phyloP scores from a whole-genome alignment of 1,140 invertebrate species.

The Phortica variegata region DNA sequence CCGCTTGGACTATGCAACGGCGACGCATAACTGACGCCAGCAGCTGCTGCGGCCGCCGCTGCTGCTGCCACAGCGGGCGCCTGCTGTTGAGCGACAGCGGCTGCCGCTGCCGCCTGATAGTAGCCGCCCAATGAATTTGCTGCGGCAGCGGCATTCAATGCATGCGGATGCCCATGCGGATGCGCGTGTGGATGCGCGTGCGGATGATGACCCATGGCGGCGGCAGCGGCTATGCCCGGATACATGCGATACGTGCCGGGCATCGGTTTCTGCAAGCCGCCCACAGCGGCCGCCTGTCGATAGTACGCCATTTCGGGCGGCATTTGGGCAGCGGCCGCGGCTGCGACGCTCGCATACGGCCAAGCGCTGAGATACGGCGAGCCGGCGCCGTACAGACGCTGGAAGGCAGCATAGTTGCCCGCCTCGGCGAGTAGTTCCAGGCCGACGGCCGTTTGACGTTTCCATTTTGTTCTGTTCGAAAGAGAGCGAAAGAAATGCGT shows the following conservation, averaged over 20 bases:
- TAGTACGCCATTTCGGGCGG: constrained; percentile 68
- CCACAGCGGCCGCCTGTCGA: constrained; percentile 67
- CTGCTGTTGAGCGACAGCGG: constrained; percentile 12
- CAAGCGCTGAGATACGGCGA: constrained; percentile 68
- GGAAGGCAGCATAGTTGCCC: constrained; percentile 94
- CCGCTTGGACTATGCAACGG: too few species aligned
- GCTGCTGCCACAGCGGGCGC: constrained; percentile 8
- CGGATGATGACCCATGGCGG: constrained; percentile 28
- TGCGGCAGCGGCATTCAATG: constrained; percentile 24
- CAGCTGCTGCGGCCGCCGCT: constrained; percentile 33
- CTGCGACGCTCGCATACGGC: constrained; percentile 59
- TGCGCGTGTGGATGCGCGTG: constrained; percentile 12
- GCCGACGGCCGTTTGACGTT: constrained; percentile 96
- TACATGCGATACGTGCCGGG: constrained; percentile 67
- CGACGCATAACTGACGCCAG: constrained; percentile 28
- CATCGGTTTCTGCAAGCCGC: constrained; percentile 77
- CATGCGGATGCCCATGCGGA: constrained; percentile 19
- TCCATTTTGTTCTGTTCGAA: constrained; percentile 99
- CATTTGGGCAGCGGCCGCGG: constrained; percentile 58
- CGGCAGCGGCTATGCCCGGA: constrained; percentile 36
- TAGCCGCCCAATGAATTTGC: constrained; percentile 41
- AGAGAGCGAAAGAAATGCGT: constrained; percentile 22
- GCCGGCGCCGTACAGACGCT: constrained; percentile 80
- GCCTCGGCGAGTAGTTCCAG: constrained; percentile 94
- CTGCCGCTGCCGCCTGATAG: constrained; percentile 35